These are phyloP conservation scores for Styela plicata DNA, from an alignment of 23 tunicate species.

Conservation along the genomic window DNA sequence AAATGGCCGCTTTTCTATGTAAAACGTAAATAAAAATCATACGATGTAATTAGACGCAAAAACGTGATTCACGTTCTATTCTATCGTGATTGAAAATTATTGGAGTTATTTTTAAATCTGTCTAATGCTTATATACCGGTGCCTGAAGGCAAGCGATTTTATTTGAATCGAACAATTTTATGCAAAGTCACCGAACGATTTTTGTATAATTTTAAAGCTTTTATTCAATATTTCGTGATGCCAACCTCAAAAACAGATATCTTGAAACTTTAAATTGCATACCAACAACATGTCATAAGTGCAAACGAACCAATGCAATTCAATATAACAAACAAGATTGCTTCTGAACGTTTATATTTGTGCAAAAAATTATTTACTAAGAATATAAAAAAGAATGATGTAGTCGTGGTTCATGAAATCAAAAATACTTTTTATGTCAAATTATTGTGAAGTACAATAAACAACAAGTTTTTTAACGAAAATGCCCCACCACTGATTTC, in stretches of 20 bases:
- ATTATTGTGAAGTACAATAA: too few species aligned
- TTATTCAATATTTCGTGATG: background rate
- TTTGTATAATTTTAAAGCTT: background rate
- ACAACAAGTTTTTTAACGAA: too few species aligned
- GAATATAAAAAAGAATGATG: too few species aligned
- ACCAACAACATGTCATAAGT: background rate
- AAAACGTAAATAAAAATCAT: background rate
- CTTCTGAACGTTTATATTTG: background rate
- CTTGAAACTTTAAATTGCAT: background rate
- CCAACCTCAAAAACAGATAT: background rate
- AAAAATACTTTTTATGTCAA: too few species aligned
- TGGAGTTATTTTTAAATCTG: background rate
- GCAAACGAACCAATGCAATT: background rate
- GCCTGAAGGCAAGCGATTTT: background rate
- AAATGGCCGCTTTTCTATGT: background rate
- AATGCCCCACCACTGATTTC: too few species aligned
- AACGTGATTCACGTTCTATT: background rate
- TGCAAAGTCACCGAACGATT: background rate
- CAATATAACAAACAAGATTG: background rate
- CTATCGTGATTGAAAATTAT: background rate
- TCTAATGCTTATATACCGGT: background rate
- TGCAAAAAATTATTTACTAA: background rate
- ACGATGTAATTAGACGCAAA: background rate
- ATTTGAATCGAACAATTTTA: too few species aligned
- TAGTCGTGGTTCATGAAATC: too few species aligned